phyloP scores from a whole-genome alignment of 2,797 vertebrate genomes.

The Paguma larvata region DNA sequence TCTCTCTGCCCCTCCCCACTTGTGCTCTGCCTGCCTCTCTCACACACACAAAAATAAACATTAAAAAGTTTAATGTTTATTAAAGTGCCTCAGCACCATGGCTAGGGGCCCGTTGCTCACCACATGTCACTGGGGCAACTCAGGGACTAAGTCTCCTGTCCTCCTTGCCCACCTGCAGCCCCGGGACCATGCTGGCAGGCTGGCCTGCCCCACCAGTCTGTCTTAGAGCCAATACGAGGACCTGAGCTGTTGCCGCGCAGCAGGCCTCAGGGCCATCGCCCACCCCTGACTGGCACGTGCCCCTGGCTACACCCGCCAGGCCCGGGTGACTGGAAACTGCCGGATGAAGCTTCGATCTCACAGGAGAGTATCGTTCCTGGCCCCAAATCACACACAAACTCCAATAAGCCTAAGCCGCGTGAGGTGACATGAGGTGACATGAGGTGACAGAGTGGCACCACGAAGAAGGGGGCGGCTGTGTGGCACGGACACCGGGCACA shows the following conservation, averaged over 20 bases:
- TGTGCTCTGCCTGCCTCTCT: too few relatives aligned
- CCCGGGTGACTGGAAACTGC: not conserved
- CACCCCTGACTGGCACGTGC: not conserved
- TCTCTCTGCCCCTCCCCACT: too few relatives aligned
- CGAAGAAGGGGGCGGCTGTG: not conserved
- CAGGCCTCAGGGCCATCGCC: not conserved
- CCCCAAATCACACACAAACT: not conserved
- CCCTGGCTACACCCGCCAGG: not conserved
- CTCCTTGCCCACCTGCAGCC: not conserved
- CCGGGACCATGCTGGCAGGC: slow-evolving; percentile 78
- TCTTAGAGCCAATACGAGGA: not conserved
- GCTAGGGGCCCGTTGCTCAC: not conserved
- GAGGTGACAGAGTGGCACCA: not conserved
- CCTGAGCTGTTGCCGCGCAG: not conserved
- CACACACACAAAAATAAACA: too few relatives aligned
- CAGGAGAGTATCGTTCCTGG: not conserved
- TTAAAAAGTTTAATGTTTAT: too few relatives aligned
- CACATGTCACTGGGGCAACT: not conserved
- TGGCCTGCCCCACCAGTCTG: slow-evolving; percentile 64
- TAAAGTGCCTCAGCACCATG: not conserved
- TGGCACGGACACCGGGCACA: not conserved
- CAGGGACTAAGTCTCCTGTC: not conserved
- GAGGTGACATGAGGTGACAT: accelerated
- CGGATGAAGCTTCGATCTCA: not conserved
- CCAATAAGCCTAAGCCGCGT: not conserved